Percentiles rank a stretch among this genome's conserved stretches.
Evolutionary conservation across 2,797 vertebrate genomes (phyloP).

Genomic region (Scarus forsteni): DNA sequence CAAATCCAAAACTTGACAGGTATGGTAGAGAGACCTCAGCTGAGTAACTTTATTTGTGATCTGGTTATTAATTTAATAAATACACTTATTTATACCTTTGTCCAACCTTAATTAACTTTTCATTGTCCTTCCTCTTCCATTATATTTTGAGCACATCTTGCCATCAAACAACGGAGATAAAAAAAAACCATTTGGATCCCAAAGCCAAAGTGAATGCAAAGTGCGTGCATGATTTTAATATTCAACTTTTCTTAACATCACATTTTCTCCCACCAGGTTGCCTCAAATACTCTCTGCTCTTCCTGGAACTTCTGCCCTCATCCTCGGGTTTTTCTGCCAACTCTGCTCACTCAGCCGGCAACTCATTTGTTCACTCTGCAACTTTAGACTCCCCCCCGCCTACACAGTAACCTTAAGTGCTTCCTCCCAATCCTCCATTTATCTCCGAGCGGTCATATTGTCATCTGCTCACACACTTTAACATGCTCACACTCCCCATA

Average conservation of each 20-base stretch:
- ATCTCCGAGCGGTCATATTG: constrained; percentile 45
- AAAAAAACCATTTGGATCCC: too few relatives aligned
- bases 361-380: constrained; percentile 24
- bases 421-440: constrained; percentile 29
- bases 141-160: too few relatives aligned
- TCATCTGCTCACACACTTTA: constrained; percentile 35
- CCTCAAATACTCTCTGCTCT: neutral
- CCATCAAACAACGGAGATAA: too few relatives aligned
- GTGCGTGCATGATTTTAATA: too few relatives aligned
- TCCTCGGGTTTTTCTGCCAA: constrained; percentile 23
- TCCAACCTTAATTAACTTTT: too few relatives aligned
- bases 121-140: too few relatives aligned
- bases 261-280: neutral
- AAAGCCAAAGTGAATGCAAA: too few relatives aligned
- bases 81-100: too few relatives aligned
- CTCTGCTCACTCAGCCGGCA: constrained; percentile 20
- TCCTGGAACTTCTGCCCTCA: neutral
- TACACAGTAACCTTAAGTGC: constrained; percentile 1
- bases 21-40: too few relatives aligned
- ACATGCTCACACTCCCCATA: constrained; percentile 22
- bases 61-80: too few relatives aligned
- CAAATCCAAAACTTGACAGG: too few relatives aligned
- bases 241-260: neutral
- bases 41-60: too few relatives aligned
- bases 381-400: neutral